Evolutionary conservation across 2,888 invertebrate species (phyloP).

Genomic region (Diplazon laetatorius): DNA sequence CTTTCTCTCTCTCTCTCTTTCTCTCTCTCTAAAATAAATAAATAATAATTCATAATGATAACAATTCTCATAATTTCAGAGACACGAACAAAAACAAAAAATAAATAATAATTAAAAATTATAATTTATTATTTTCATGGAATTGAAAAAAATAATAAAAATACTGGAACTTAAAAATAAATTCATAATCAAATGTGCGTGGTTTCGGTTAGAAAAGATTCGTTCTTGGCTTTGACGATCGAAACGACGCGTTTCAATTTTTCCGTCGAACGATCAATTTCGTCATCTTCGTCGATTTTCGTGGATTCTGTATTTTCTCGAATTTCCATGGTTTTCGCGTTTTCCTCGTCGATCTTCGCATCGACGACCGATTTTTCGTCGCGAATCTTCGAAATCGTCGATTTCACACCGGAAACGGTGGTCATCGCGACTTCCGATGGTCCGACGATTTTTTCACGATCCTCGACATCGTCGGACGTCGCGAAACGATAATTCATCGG

Average conservation of each 20-base stretch:
- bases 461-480: constrained; percentile 32
- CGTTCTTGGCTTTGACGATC: constrained; percentile 38
- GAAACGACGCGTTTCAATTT: constrained; percentile 41
- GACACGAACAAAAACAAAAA: too few species aligned
- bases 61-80: too few species aligned
- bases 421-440: too few species aligned
- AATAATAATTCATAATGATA: too few species aligned
- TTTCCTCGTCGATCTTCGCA: too few species aligned
- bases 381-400: constrained; percentile 49
- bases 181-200: constrained; percentile 63
- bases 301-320: neutral
- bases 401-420: too few species aligned
- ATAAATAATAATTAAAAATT: too few species aligned
- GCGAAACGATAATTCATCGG: constrained; percentile 70
- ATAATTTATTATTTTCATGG: too few species aligned
- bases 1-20: too few species aligned
- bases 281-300: constrained; percentile 51
- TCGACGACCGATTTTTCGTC: constrained; percentile 6
- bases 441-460: constrained; percentile 5
- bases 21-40: too few species aligned
- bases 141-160: too few species aligned
- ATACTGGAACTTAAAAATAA: constrained; percentile 4
- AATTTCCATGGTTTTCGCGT: too few species aligned
- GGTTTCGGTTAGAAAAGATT: constrained; percentile 58
- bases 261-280: constrained; percentile 7